Percentiles rank a stretch among this genome's conserved stretches.
phyloP scores from a whole-genome alignment of 2,113 vertebrate species.

The Sminthopsis crassicaudata region DNA sequence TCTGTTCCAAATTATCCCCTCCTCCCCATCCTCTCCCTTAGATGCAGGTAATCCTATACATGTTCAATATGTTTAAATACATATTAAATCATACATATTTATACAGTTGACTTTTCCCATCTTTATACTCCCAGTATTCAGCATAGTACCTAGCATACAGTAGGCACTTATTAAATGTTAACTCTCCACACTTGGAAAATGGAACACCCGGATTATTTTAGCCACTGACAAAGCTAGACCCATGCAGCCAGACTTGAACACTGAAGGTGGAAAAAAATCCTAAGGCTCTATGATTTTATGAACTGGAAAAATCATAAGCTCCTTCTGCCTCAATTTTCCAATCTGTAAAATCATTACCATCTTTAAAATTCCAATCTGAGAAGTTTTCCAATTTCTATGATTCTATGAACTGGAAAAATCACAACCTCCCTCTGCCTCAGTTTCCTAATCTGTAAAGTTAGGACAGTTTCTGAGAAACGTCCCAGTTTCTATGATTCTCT shows the following conservation, averaged over 20 bases:
- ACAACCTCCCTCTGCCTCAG: neutral
- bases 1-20: no score
- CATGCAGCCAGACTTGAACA: neutral
- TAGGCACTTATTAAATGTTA: neutral
- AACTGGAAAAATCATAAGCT: neutral
- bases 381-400: no score
- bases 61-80: no score
- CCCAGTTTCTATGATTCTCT: neutral
- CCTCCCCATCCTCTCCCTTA: no score
- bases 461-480: neutral
- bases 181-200: neutral
- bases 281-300: neutral
- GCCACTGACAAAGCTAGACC: neutral
- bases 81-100: no score
- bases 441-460: neutral
- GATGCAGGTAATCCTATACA: no score
- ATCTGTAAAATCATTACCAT: neutral
- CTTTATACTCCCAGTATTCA: neutral
- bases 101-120: neutral
- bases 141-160: neutral
- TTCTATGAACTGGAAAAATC: neutral
- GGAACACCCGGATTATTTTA: neutral
- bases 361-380: no score
- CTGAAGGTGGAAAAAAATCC: neutral
- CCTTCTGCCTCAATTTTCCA: neutral